Percentiles rank a stretch among this genome's conserved stretches.
phyloP scores from a whole-genome alignment of 2,888 invertebrate genomes.

The Theretra japonica region DNA sequence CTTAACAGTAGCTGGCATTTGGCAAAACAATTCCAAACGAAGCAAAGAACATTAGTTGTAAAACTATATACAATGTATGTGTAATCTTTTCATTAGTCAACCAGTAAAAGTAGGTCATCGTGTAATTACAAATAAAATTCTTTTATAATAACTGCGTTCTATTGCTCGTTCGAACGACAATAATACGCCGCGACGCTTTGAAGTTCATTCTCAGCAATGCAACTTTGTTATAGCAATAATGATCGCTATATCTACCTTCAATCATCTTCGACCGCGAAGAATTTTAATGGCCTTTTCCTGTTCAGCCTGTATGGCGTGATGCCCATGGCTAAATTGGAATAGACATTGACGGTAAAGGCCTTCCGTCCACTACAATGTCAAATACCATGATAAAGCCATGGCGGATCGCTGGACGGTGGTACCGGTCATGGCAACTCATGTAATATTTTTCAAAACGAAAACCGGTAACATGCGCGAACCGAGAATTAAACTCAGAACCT shows the following conservation, averaged over 20 bases:
- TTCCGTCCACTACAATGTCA: neutral
- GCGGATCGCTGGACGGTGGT: too few species aligned
- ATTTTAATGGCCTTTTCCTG: slow-evolving; percentile 7
- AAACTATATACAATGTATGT: neutral
- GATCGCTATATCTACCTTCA: neutral
- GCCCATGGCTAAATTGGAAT: neutral
- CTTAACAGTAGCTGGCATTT: neutral
- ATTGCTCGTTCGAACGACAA: neutral
- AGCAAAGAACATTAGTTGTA: neutral
- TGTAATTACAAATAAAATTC: neutral
- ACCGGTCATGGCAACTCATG: too few species aligned
- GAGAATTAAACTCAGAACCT: too few species aligned
- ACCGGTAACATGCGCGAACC: too few species aligned
- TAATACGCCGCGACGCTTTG: neutral
- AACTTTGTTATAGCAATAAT: neutral
- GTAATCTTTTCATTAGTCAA: slow-evolving; percentile 1
- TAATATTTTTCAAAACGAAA: too few species aligned
- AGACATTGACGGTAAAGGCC: neutral
- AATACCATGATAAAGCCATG: too few species aligned
- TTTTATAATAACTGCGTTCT: slow-evolving; percentile 14
- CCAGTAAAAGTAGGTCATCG: slow-evolving; percentile 6
- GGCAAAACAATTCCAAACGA: neutral
- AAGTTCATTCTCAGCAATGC: neutral
- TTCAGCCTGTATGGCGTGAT: neutral
- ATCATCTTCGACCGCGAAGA: neutral